A percentile compares a stretch with the other conserved stretches of the same genome.
Evolutionary conservation across 2,888 invertebrate genomes (phyloP).

Genomic region (Isotomurus palustris): DNA sequence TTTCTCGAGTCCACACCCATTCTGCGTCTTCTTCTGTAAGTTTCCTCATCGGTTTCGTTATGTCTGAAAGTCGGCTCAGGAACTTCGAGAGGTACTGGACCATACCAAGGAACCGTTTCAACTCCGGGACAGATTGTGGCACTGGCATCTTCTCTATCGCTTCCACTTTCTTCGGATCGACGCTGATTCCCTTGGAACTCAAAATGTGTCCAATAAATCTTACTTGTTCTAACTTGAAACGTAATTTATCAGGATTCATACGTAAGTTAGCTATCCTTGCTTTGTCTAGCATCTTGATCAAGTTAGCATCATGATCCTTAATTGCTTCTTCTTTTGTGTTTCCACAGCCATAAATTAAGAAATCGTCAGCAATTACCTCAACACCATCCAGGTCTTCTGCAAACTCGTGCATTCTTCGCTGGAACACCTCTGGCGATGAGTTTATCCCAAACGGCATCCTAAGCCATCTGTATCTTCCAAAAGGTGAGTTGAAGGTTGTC

Average conservation of each 20-base stretch:
- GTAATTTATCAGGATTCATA: slow-evolving; percentile 26
- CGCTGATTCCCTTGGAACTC: slow-evolving; percentile 12
- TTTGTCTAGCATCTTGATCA: slow-evolving; percentile 12
- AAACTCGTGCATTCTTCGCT: slow-evolving; percentile 22
- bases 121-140: neutral
- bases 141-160: slow-evolving; percentile 14
- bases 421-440: slow-evolving; percentile 31
- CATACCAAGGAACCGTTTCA: slow-evolving; percentile 13
- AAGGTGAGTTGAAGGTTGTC: slow-evolving; percentile 43
- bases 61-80: slow-evolving; percentile 5
- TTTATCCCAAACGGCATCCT: slow-evolving; percentile 37
- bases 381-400: slow-evolving; percentile 18
- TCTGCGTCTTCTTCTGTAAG: slow-evolving; percentile 12
- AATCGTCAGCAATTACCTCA: slow-evolving; percentile 29
- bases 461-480: slow-evolving; percentile 33
- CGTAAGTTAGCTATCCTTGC: slow-evolving; percentile 20
- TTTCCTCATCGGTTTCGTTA: slow-evolving; percentile 12
- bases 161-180: slow-evolving; percentile 17
- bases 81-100: slow-evolving; percentile 22
- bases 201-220: slow-evolving; percentile 16
- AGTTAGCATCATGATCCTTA: slow-evolving; percentile 28
- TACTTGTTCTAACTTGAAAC: slow-evolving; percentile 4
- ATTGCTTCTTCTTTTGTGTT: slow-evolving; percentile 27
- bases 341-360: slow-evolving; percentile 31
- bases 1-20: slow-evolving; percentile 11